These are phyloP conservation scores for Tachycineta bicolor DNA, from an alignment of 2,113 vertebrate genomes.

Conservation along the genomic window DNA sequence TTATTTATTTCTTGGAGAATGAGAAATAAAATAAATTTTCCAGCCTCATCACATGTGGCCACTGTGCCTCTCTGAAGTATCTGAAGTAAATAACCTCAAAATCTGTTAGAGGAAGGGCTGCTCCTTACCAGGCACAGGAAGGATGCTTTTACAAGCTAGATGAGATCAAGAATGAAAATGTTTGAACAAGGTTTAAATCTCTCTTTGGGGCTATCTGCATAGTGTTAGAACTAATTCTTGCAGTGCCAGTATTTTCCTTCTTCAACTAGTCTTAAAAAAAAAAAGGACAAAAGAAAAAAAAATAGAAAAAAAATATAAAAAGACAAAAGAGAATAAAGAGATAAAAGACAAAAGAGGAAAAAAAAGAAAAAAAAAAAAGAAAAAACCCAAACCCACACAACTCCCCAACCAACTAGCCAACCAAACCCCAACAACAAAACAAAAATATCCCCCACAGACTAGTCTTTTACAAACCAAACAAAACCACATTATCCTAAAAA, in stretches of 20 bases:
- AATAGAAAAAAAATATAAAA: rapidly evolving
- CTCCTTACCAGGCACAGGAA: background rate
- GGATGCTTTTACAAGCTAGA: background rate
- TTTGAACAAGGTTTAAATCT: background rate
- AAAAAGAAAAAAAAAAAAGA: rapidly evolving
- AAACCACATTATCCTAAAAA: background rate
- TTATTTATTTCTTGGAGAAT: background rate
- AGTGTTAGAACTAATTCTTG: background rate
- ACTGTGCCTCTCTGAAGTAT: background rate
- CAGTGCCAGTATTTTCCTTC: background rate
- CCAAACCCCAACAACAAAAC: background rate
- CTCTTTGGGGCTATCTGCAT: background rate
- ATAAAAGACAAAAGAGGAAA: rapidly evolving
- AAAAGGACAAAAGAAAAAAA: no score
- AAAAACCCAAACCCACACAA: no score
- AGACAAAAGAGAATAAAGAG: rapidly evolving
- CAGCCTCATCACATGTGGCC: background rate
- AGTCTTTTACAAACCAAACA: conserved; percentile 5
- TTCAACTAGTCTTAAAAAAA: background rate
- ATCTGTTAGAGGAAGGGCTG: background rate
- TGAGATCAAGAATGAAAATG: background rate
- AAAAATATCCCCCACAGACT: background rate
- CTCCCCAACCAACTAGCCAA: background rate
- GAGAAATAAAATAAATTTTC: background rate
- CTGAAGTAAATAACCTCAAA: background rate